Conservation (phyloP, 2,797 vertebrate genomes). For the Ptychobarbus kaznakovi region DNA sequence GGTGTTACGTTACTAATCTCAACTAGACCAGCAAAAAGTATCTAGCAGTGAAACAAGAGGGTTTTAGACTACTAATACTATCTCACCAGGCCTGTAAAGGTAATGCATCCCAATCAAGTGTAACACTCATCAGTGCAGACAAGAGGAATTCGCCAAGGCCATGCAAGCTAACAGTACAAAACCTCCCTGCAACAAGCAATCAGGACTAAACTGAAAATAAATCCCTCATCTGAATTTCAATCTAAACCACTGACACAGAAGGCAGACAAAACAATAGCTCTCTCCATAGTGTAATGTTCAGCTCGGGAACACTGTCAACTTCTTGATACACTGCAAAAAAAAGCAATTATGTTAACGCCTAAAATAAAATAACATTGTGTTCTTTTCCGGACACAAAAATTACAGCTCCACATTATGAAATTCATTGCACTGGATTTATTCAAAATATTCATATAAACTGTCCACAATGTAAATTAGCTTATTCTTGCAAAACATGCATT, state of each 20-base stretch:
- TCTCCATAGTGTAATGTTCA: background rate
- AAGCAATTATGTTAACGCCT: background rate
- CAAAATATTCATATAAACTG: background rate
- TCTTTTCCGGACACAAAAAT: background rate
- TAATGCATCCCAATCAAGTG: constrained; percentile 29
- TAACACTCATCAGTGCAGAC: constrained; percentile 53
- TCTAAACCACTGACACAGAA: constrained; percentile 34
- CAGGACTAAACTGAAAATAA: constrained; percentile 56
- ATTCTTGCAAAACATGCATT: background rate
- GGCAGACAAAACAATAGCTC: constrained; percentile 13
- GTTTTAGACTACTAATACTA: constrained; percentile 38
- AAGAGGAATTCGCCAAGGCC: constrained; percentile 18
- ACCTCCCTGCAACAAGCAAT: constrained; percentile 48
- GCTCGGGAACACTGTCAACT: background rate
- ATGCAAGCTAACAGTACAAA: constrained; percentile 44
- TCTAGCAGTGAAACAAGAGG: background rate
- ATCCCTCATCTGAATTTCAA: constrained; percentile 47
- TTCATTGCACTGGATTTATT: background rate
- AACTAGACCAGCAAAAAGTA: background rate
- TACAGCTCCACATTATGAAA: background rate
- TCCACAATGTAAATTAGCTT: background rate
- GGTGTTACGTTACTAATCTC: background rate
- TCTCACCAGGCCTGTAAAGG: constrained; percentile 30
- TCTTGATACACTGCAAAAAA: constrained; percentile 2
- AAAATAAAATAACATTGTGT: background rate